These are phyloP conservation scores for Aphaenogaster ashmeadi DNA, from an alignment of 1,140 invertebrate genomes.

Conservation along the genomic window DNA sequence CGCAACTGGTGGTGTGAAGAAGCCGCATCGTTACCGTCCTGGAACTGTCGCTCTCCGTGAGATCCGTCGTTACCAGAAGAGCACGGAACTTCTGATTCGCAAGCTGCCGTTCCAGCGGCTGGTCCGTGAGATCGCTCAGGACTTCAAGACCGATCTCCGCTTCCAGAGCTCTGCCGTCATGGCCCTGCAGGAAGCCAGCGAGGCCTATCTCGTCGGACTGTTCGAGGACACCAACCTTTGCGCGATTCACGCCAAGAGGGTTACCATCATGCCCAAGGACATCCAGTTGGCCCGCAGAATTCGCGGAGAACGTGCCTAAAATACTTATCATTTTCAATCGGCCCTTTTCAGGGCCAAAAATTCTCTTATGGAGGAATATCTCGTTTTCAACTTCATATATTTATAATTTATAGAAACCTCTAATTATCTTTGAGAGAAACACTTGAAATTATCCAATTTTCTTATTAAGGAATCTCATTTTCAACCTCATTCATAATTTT, in stretches of 20 bases:
- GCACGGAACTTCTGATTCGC: constrained; percentile 70
- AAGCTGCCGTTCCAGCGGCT: constrained; percentile 74
- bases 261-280: constrained; percentile 76
- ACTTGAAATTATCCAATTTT: too few species aligned
- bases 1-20: constrained; percentile 94
- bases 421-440: too few species aligned
- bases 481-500: too few species aligned
- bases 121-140: constrained; percentile 75
- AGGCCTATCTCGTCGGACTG: constrained; percentile 71
- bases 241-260: constrained; percentile 72
- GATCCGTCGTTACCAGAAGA: constrained; percentile 75
- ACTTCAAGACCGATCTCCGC: constrained; percentile 73
- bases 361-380: background rate
- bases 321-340: constrained; percentile 17
- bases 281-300: constrained; percentile 74
- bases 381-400: background rate
- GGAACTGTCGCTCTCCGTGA: constrained; percentile 74
- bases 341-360: constrained; percentile 76
- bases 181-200: constrained; percentile 75
- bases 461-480: too few species aligned
- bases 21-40: constrained; percentile 88
- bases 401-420: background rate
- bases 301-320: constrained; percentile 72
- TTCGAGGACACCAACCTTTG: constrained; percentile 76
- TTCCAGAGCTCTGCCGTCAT: constrained; percentile 76